Conservation (phyloP, 2,113 vertebrate genomes). For the Pyrgilauda ruficollis region DNA sequence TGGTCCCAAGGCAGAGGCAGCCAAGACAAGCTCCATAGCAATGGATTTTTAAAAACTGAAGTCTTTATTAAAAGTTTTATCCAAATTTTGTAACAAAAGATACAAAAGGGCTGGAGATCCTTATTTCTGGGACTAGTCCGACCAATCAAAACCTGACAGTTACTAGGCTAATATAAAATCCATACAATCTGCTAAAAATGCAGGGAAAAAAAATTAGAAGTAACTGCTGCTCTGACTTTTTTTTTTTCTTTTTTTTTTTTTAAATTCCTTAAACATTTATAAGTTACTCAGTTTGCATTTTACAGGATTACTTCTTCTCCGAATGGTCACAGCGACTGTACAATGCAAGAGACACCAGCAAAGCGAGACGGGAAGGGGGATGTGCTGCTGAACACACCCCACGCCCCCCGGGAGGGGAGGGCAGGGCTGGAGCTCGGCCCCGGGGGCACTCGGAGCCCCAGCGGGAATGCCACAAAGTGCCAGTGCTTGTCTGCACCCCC, state of each 20-base stretch:
- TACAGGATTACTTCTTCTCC: slow-evolving; percentile 57
- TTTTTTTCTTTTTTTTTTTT: neutral
- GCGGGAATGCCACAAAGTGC: neutral
- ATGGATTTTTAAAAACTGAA: slow-evolving; percentile 63
- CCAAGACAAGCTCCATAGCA: neutral
- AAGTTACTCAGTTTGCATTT: slow-evolving; percentile 68
- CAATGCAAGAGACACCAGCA: slow-evolving; percentile 41
- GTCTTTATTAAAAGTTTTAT: slow-evolving; percentile 72
- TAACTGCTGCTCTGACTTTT: slow-evolving; percentile 56
- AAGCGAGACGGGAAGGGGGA: neutral
- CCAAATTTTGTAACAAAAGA: slow-evolving; percentile 72
- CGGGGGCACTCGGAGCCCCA: neutral
- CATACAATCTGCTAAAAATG: slow-evolving; percentile 62
- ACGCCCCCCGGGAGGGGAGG: neutral
- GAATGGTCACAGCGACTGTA: slow-evolving; percentile 63
- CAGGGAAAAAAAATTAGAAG: slow-evolving; percentile 58
- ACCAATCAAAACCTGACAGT: slow-evolving; percentile 53
- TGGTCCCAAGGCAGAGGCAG: neutral
- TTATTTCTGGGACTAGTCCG: slow-evolving; percentile 55
- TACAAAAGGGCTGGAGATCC: slow-evolving; percentile 66
- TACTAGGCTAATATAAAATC: slow-evolving; percentile 64
- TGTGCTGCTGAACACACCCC: neutral
- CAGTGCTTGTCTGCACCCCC: neutral
- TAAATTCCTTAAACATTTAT: slow-evolving; percentile 60
- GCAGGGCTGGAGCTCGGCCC: neutral